Conservation (phyloP, 37 sponge, comb jelly and placozoan species). For the Ianthella basta region DNA sequence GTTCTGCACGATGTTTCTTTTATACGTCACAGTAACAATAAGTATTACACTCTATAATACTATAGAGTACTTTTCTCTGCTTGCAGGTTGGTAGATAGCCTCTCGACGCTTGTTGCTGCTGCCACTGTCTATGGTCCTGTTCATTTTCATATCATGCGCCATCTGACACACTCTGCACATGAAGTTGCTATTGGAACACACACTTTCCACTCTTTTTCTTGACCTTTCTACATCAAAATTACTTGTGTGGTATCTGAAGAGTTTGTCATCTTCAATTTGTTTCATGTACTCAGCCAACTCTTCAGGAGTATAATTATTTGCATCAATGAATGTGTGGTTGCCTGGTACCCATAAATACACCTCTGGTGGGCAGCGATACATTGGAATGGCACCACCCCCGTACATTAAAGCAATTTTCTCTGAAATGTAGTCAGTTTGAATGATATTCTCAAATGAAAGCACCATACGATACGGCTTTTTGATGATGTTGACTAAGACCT, state of each 20-base stretch:
- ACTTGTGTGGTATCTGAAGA: slow-evolving; percentile 22
- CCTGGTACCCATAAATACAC: slow-evolving; percentile 27
- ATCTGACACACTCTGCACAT: no score
- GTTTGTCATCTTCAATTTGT: slow-evolving; percentile 9
- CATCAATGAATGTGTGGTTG: slow-evolving; percentile 37
- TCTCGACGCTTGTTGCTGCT: no score
- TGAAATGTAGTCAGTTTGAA: slow-evolving; percentile 7
- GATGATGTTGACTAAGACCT: background rate
- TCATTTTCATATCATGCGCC: no score
- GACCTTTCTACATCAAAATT: slow-evolving; percentile 18
- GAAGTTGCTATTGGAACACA: background rate
- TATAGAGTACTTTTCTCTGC: no score
- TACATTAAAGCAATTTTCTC: background rate
- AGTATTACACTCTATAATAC: no score
- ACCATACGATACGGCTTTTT: background rate
- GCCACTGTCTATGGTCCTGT: no score
- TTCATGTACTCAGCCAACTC: slow-evolving; percentile 25
- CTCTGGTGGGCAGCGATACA: slow-evolving; percentile 13
- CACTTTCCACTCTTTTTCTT: background rate
- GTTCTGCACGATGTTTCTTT: no score
- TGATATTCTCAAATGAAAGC: slow-evolving; percentile 15
- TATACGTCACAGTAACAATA: no score
- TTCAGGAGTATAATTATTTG: slow-evolving; percentile 3
- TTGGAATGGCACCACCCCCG: slow-evolving; percentile 8
- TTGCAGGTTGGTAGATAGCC: no score